phyloP scores from a whole-genome alignment of 2,888 invertebrate genomes.

The Andrena bucephala region DNA sequence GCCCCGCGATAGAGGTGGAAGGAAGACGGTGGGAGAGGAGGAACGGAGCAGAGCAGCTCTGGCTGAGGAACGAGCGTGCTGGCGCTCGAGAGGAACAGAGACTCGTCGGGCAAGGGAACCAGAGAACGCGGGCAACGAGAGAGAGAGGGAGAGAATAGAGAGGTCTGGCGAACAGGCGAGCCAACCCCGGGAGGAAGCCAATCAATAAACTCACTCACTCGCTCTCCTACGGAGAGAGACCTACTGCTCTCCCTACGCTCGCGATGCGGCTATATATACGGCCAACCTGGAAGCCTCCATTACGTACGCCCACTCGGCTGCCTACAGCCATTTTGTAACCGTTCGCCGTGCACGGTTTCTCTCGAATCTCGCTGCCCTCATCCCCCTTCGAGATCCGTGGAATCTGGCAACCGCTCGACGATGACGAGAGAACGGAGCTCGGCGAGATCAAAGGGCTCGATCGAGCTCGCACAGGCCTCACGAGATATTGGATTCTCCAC shows the following conservation, averaged over 20 bases:
- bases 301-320: conserved; percentile 84
- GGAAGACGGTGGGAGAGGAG: conserved; percentile 48
- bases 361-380: conserved; percentile 62
- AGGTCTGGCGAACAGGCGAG: conserved; percentile 74
- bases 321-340: conserved; percentile 85
- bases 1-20: conserved; percentile 51
- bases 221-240: conserved; percentile 76
- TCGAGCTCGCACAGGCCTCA: background rate
- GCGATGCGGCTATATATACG: conserved; percentile 68
- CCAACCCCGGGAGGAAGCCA: conserved; percentile 83
- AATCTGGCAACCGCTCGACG: conserved; percentile 24
- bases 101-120: conserved; percentile 15
- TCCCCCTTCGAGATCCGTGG: conserved; percentile 45
- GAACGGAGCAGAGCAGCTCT: conserved; percentile 37
- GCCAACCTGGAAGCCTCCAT: conserved; percentile 82
- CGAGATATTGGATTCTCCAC: conserved; percentile 43
- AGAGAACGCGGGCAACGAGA: conserved; percentile 25
- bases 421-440: conserved; percentile 18
- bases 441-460: conserved; percentile 51
- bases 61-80: conserved; percentile 37
- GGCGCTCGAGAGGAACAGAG: conserved; percentile 15
- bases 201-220: conserved; percentile 84
- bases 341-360: conserved; percentile 74
- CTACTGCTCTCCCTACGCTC: conserved; percentile 76
- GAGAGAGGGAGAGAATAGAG: conserved; percentile 60